Conservation (phyloP, 2,113 vertebrate species). For the Platichthys stellatus region DNA sequence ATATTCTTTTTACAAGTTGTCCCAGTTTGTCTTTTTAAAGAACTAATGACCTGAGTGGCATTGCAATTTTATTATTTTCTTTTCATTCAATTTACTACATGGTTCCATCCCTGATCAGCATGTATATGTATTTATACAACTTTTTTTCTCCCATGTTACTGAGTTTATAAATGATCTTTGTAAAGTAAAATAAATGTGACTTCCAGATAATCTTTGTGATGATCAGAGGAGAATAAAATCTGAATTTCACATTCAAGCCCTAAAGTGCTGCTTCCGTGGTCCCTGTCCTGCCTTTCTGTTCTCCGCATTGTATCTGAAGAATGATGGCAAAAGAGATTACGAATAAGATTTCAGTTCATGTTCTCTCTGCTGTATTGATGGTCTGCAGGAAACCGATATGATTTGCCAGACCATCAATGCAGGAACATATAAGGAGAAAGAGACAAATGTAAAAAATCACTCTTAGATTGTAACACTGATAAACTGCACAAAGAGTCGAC, state of each 20-base stretch:
- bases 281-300: constrained; percentile 6
- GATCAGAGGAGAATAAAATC: constrained; percentile 27
- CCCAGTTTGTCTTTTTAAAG: neutral
- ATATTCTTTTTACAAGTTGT: neutral
- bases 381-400: constrained; percentile 10
- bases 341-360: neutral
- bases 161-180: constrained; percentile 14
- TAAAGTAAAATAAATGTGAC: constrained; percentile 9
- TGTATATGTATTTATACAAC: neutral
- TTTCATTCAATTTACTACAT: no score
- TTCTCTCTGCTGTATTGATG: constrained; percentile 19
- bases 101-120: neutral
- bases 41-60: neutral
- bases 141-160: neutral
- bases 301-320: constrained; percentile 1
- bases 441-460: neutral
- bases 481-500: no score
- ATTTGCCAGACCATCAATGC: neutral
- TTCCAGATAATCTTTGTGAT: constrained; percentile 7
- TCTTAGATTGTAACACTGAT: neutral
- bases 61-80: neutral
- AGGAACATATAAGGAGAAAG: constrained; percentile 33
- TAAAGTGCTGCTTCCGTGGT: constrained; percentile 18
- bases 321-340: constrained; percentile 26
- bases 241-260: neutral